Base-by-base conservation (phyloP, 1,140 invertebrate species). In the Saccostrea glomerata region DNA sequence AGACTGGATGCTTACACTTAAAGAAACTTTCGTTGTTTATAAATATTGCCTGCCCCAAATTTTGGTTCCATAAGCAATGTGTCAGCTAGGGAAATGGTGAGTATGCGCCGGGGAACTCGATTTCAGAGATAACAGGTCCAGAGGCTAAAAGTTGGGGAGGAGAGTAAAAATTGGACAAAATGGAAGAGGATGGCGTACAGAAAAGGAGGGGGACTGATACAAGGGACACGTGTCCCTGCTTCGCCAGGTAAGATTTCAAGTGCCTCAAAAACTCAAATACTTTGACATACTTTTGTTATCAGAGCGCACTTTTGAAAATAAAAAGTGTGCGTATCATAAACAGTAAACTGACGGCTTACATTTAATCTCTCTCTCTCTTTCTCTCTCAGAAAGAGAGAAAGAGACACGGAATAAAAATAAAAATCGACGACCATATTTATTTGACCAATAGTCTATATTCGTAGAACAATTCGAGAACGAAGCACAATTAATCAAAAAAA, bases 241-340 rank as follows among this genome's bases (percentile, higher is more conserved):
- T 77, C 30, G 25, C 25, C 13, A 25, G 70, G 70, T 77, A 77
- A 77, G 25, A 77, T 77, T 77, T 30, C 25, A 13, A 9, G 11
- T 77, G 70, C 70, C 23, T 63, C 70, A 4, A 30, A 77, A 77
- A 12, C 25, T 30, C 25, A 77, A 77, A 77, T 30, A 30, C 23
- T 30, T 25, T 73, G 66, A 73, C 23, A 73, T 73, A 12, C 70
- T 77, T 77, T 77, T 77, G 25, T 77, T 30, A 77, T 30, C 25
- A 77, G 25, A 17, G 70, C 30, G 30, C 23, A 77, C 58, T 60
- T 63, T 20, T 63, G 17, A 63, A 63, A 20, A 17, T 63, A n/a
- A 17, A 20, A 63, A 17, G 1, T 63, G 6, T 20, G 20, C 20
- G 58, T 60, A 15, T 63, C 17, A 63, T 20, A 17, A 63, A 63